Percentiles rank a stretch among this genome's conserved stretches.
These are phyloP conservation scores for Acrocyrtus sp. DNA, from an alignment of 2,888 invertebrate species.

Conservation along the genomic window DNA sequence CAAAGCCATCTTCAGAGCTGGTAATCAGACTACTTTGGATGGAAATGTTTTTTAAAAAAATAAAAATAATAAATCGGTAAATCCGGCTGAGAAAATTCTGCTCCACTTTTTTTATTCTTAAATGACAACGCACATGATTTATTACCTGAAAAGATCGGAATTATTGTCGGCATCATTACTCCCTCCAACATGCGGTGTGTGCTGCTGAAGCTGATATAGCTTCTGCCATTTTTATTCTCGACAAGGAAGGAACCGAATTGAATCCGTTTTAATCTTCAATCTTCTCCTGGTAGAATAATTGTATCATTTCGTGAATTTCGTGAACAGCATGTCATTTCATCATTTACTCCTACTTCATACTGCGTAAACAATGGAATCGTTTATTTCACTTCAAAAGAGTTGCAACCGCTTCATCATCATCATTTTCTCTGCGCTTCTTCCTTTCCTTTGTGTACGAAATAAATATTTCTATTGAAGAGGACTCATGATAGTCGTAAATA, in stretches of 20 bases:
- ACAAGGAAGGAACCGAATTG: too few species aligned
- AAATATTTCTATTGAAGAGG: not conserved
- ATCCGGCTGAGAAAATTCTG: too few species aligned
- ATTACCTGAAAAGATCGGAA: too few species aligned
- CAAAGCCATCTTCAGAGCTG: not conserved
- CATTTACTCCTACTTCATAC: conserved; percentile 19
- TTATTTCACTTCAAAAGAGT: conserved; percentile 34
- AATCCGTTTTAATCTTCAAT: too few species aligned
- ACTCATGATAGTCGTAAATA: not conserved
- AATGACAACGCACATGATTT: too few species aligned
- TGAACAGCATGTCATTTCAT: not conserved
- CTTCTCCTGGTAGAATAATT: too few species aligned
- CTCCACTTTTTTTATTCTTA: too few species aligned
- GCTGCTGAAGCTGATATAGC: not conserved
- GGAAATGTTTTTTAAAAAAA: too few species aligned
- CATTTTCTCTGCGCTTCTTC: not conserved
- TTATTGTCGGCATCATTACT: conserved; percentile 2
- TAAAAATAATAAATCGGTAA: too few species aligned
- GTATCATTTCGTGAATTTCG: too few species aligned
- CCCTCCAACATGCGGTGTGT: conserved; percentile 10
- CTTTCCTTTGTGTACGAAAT: not conserved
- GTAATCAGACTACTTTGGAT: not conserved
- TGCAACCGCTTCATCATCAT: conserved; percentile 26
- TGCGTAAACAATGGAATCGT: conserved; percentile 37
- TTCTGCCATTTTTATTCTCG: not conserved